Conservation (phyloP, 2,113 vertebrate genomes). For the Sinosuthora webbiana region DNA sequence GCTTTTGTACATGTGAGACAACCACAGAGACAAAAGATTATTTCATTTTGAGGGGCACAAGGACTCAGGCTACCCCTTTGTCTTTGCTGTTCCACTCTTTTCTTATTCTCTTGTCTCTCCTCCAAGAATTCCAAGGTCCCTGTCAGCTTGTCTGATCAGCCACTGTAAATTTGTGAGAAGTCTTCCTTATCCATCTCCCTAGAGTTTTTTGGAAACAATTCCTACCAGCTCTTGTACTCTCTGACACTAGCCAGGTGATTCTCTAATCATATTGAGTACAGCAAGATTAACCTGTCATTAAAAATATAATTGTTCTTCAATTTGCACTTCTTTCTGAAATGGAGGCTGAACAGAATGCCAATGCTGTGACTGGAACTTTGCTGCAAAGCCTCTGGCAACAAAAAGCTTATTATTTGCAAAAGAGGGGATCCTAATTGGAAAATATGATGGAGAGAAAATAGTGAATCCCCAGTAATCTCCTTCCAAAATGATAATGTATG, state of each 20-base stretch:
- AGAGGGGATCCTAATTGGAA: constrained; percentile 74
- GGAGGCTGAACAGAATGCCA: constrained; percentile 27
- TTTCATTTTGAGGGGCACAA: neutral
- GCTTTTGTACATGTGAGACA: neutral
- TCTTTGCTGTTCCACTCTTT: neutral
- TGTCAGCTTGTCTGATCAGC: neutral
- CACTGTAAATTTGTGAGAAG: neutral
- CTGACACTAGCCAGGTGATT: neutral
- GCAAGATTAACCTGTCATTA: constrained; percentile 68
- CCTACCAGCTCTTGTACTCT: neutral
- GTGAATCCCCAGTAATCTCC: constrained; percentile 69
- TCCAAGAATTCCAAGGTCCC: neutral
- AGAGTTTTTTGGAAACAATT: neutral
- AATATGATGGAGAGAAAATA: constrained; percentile 69
- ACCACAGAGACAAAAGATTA: neutral
- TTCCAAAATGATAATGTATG: constrained; percentile 68
- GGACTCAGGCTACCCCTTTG: neutral
- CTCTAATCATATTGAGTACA: constrained; percentile 38
- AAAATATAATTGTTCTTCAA: constrained; percentile 61
- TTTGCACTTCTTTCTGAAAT: constrained; percentile 56
- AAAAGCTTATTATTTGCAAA: constrained; percentile 73
- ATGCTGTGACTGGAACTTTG: constrained; percentile 31
- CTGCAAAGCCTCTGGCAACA: constrained; percentile 69
- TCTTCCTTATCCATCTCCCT: neutral
- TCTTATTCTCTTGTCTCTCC: neutral